phyloP scores from a whole-genome alignment of 2,888 invertebrate genomes.

The Malacosoma neustria region DNA sequence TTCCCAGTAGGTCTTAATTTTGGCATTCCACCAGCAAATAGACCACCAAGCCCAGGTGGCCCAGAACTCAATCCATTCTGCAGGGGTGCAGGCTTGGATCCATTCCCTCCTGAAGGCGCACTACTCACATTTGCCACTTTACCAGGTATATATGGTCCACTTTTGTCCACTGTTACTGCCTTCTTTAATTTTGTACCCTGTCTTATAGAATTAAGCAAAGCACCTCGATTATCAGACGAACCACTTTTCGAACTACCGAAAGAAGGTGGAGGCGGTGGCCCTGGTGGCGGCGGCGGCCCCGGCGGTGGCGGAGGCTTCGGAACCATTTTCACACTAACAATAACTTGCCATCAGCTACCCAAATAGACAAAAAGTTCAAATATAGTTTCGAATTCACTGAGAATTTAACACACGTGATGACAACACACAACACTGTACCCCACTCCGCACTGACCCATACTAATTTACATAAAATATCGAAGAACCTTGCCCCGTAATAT shows the following conservation, averaged over 20 bases:
- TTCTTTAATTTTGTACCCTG: constrained; percentile 89
- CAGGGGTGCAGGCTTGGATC: constrained; percentile 37
- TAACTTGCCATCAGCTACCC: background rate
- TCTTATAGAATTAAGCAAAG: constrained; percentile 87
- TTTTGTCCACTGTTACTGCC: constrained; percentile 92
- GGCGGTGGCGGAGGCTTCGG: constrained; percentile 79
- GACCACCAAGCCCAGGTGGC: constrained; percentile 76
- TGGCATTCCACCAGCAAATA: constrained; percentile 90
- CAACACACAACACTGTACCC: constrained; percentile 45
- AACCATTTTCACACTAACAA: constrained; percentile 21
- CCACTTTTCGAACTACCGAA: constrained; percentile 56
- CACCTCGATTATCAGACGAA: constrained; percentile 77
- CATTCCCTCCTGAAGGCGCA: constrained; percentile 41
- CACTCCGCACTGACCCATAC: constrained; percentile 45
- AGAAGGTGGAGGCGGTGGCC: constrained; percentile 72
- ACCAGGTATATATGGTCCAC: constrained; percentile 86
- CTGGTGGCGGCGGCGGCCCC: constrained; percentile 78
- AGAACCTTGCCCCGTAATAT: constrained; percentile 64
- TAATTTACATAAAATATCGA: constrained; percentile 59
- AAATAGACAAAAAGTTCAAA: constrained; percentile 12
- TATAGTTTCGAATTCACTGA: constrained; percentile 18
- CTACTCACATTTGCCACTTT: constrained; percentile 51
- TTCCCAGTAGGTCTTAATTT: constrained; percentile 83
- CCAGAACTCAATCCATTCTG: constrained; percentile 55
- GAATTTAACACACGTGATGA: constrained; percentile 40